These are phyloP conservation scores for Podotricha telesiphe DNA, from an alignment of 2,888 invertebrate species.

Conservation along the genomic window DNA sequence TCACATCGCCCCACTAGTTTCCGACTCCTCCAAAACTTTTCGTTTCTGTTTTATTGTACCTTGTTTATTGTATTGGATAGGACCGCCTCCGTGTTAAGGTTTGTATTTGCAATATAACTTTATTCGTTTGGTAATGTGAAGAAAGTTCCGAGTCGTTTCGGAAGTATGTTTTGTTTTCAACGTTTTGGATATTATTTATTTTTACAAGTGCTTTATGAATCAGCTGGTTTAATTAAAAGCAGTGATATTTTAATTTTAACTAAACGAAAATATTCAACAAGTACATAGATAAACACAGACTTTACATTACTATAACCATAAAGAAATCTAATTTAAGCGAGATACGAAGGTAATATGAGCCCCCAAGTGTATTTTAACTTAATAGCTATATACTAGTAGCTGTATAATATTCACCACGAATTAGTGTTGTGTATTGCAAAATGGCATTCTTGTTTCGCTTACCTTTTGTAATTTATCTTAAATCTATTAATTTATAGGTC, in stretches of 20 bases:
- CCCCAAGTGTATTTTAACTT: constrained; percentile 14
- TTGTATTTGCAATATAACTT: constrained; percentile 31
- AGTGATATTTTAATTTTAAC: neutral
- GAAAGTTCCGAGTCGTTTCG: neutral
- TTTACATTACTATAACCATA: neutral
- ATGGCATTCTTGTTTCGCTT: constrained; percentile 3
- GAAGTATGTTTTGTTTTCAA: neutral
- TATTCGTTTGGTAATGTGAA: constrained; percentile 3
- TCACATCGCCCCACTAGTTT: constrained; percentile 34
- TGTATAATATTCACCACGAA: constrained; percentile 1
- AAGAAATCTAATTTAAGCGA: neutral
- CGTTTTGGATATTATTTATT: neutral
- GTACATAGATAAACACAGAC: too few relatives aligned
- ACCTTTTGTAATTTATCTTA: neutral
- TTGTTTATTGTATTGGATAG: constrained; percentile 40
- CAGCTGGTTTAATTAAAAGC: neutral
- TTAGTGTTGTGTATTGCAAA: neutral
- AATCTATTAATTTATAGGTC: neutral
- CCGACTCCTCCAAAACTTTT: constrained; percentile 40
- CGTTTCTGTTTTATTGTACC: constrained; percentile 36
- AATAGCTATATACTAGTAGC: too few relatives aligned
- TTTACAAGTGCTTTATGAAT: neutral
- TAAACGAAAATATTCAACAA: neutral
- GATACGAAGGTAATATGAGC: neutral
- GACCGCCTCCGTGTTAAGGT: constrained; percentile 40